These are phyloP conservation scores for Drosophila santomea DNA, from an alignment of 1,140 invertebrate genomes.

Conservation along the genomic window DNA sequence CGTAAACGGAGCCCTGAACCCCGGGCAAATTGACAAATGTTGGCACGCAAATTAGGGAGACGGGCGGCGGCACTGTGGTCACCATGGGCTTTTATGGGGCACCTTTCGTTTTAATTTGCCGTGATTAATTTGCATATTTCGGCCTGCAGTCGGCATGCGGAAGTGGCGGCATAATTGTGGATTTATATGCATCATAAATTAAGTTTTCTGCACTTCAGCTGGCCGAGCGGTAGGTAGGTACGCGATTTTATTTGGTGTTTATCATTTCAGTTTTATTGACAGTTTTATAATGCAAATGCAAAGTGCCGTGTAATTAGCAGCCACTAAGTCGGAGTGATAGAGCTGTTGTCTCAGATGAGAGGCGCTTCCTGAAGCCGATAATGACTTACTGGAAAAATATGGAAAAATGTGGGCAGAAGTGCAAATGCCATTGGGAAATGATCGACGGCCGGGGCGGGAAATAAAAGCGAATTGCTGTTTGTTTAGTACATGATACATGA, in stretches of 20 bases:
- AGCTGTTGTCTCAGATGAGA: constrained; percentile 14
- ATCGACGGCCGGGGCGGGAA: constrained; percentile 11
- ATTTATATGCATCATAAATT: constrained; percentile 76
- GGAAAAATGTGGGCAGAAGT: constrained; percentile 29
- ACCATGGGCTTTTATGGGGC: constrained; percentile 35
- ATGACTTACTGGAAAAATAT: constrained; percentile 31
- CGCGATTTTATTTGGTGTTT: constrained; percentile 76
- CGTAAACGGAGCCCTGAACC: constrained; percentile 52
- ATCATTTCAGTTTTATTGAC: constrained; percentile 69
- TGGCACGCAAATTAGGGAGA: constrained; percentile 4
- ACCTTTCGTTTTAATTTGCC: constrained; percentile 55
- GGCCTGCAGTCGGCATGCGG: constrained; percentile 53
- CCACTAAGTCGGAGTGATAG: constrained; percentile 43
- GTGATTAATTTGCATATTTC: constrained; percentile 73
- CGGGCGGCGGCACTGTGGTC: constrained; percentile 22
- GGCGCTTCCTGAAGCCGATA: constrained; percentile 56
- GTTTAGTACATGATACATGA: constrained; percentile 83
- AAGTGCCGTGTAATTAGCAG: constrained; percentile 59
- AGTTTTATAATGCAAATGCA: constrained; percentile 57
- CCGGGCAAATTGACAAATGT: constrained; percentile 69
- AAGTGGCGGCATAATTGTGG: constrained; percentile 62
- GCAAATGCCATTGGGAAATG: constrained; percentile 18
- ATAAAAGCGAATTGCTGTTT: constrained; percentile 44
- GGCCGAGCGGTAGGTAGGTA: constrained; percentile 57
- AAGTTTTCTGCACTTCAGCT: constrained; percentile 61